These are phyloP conservation scores for Xestoiulus laeticollis DNA, from an alignment of 2,888 invertebrate genomes.

Conservation along the genomic window DNA sequence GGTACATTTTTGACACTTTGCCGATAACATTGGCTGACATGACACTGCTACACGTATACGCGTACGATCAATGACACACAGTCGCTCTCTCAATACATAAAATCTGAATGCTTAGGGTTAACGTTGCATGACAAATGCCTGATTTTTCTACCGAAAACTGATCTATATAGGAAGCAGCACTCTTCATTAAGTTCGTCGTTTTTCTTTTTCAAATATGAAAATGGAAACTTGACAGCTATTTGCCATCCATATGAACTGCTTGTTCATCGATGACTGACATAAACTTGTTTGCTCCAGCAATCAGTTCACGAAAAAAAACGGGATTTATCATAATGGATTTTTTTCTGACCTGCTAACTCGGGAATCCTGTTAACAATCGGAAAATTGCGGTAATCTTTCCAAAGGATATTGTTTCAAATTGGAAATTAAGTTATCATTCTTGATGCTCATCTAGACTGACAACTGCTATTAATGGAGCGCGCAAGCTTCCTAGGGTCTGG, in stretches of 20 bases:
- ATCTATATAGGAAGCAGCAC: not conserved
- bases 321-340: conserved; percentile 4
- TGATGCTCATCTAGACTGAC: not conserved
- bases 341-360: not conserved
- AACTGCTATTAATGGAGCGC: not conserved
- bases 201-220: not conserved
- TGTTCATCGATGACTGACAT: conserved; percentile 3
- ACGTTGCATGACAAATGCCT: conserved; percentile 26
- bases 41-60: not conserved
- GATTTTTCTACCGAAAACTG: conserved; percentile 20
- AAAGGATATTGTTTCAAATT: not conserved
- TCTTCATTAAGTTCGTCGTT: conserved; percentile 12
- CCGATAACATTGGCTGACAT: not conserved
- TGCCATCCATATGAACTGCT: not conserved
- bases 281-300: not conserved
- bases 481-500: not conserved
- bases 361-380: conserved; percentile 24
- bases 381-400: not conserved
- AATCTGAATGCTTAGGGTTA: not conserved
- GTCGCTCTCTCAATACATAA: conserved; percentile 4
- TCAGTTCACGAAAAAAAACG: not conserved
- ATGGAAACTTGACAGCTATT: conserved; percentile 12
- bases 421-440: conserved; percentile 2
- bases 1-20: not conserved
- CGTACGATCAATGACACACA: not conserved